Evolutionary conservation across 2,888 invertebrate genomes (phyloP).

Genomic region (Craniophora ligustri): DNA sequence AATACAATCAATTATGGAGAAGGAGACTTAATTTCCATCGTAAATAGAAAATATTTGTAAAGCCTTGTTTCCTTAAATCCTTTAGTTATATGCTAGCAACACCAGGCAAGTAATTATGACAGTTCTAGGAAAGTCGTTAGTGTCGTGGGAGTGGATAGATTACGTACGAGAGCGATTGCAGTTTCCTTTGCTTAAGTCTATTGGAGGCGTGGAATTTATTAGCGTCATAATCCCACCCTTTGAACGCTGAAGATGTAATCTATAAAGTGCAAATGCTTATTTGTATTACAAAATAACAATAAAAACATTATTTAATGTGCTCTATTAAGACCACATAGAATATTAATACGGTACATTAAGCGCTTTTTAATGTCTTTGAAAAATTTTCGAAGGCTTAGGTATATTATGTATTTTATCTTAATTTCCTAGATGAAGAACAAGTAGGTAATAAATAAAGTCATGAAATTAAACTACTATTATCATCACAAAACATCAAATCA

Average conservation of each 20-base stretch:
- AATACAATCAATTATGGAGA: slow-evolving; percentile 21
- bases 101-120: slow-evolving; percentile 35
- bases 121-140: slow-evolving; percentile 48
- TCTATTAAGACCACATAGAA: too few species aligned
- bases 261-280: slow-evolving; percentile 20
- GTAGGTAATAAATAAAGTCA: too few species aligned
- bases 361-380: too few species aligned
- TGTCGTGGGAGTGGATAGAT: slow-evolving; percentile 40
- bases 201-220: slow-evolving; percentile 37
- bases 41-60: slow-evolving; percentile 16
- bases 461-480: too few species aligned
- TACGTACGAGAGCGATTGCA: slow-evolving; percentile 33
- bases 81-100: slow-evolving; percentile 24
- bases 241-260: slow-evolving; percentile 18
- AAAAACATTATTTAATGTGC: neutral
- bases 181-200: slow-evolving; percentile 21
- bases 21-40: slow-evolving; percentile 19
- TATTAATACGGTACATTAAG: too few species aligned
- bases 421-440: too few species aligned
- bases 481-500: too few species aligned
- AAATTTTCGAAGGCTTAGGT: too few species aligned
- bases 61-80: slow-evolving; percentile 22
- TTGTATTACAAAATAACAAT: slow-evolving; percentile 7
- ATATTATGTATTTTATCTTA: too few species aligned
- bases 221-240: slow-evolving; percentile 18